Base-by-base conservation (phyloP, 2,113 vertebrate species). In the Siniperca knerii region DNA sequence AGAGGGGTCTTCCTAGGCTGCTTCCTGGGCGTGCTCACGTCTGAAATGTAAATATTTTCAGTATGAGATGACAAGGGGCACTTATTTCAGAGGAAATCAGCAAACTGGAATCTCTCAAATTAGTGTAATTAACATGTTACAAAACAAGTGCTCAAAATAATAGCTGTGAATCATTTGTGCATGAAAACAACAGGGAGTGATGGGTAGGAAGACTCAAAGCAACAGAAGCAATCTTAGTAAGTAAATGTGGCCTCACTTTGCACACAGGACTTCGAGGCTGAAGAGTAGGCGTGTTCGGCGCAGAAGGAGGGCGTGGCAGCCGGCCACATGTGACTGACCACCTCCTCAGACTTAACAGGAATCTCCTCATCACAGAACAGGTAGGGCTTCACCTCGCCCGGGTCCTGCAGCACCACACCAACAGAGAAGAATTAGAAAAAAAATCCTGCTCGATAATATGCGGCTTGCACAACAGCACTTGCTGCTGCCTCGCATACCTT, bases 321-420 rank as follows among this genome's bases (percentile, higher is more conserved):
- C 1, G 97, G 97, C 98, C 98, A 99, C 97, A 99, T 99, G 93
- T 99, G 98, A 80, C 97, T 99, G 80, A 99, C 98, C n/a, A 99
- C 98, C 90, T 99, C 98, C 90, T 99, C 98, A 4, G 98, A 99
- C 82, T 99, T 99, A 21, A 99, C 98, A 0, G 98, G 98, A 66
- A 99, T 99, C 93, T 99, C 98, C 89, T 99, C 98, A 83, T 99
- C 98, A 81, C 98, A 99, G 87, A 99, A 99, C 54, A 99, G 95
- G 89, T 99, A 99, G 0, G 98, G 98, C 88, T 99, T 99, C 78
- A 98, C 96, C 81, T 98, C 98, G n/a, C 97, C 97, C 6, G 97
- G 96, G 82, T 99, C 98, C 98, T 99, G 89, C 40, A 92, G 48
- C n/a, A 37, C 7, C 1, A 5, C 20, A 44, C 25, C 8, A 8